Base-by-base conservation (phyloP, 2,888 invertebrate genomes). In the Ypsolopha scabrella region DNA sequence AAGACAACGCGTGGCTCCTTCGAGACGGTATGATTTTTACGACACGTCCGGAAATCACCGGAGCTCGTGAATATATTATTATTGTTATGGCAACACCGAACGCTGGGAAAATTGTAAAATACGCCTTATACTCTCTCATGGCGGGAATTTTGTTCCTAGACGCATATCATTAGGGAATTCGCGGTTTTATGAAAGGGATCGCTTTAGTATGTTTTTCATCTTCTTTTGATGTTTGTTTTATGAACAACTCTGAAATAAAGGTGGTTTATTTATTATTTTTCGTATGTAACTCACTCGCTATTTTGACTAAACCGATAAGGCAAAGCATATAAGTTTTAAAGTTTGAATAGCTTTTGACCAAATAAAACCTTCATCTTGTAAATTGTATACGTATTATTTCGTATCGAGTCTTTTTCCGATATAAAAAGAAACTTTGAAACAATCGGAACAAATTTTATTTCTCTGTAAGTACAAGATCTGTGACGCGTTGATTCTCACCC, bases 61-160 rank as follows among this genome's bases (percentile, higher is more conserved):
- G 74, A 70, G 70, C 74, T 69, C 72, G 71, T 78, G 80, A 82
- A 83, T 82, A 81, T 80, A 81, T 83, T 83, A 81, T 82, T 77
- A 81, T 81, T 80, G 79, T 81, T 80, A 82, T 80, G 74, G 78
- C 70, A 76, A 75, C 76, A 75, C 76, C 67, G 75, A 70, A 70
- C 68, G 71, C 65, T 70, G 74, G 71, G 73, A 75, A 76, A 75
- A 80, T 80, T 80, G 80, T 80, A 71, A 80, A 80, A 78, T 80
- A 52, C 75, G 70, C 70, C 65, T 61, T 67, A 68, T 70, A 68
- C 71, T 62, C 62, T 61, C 67, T 60, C 52, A 58, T 13, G 58
- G 57, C 59, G 58, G 71, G 75, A 76, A 72, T 74, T 75, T 74
- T 70, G 75, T 63, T 65, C 60, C 60, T 61, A 66, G 61, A 64